Evolutionary conservation across 2,797 vertebrate genomes (phyloP).

Genomic region (Coregonus ussuriensis): DNA sequence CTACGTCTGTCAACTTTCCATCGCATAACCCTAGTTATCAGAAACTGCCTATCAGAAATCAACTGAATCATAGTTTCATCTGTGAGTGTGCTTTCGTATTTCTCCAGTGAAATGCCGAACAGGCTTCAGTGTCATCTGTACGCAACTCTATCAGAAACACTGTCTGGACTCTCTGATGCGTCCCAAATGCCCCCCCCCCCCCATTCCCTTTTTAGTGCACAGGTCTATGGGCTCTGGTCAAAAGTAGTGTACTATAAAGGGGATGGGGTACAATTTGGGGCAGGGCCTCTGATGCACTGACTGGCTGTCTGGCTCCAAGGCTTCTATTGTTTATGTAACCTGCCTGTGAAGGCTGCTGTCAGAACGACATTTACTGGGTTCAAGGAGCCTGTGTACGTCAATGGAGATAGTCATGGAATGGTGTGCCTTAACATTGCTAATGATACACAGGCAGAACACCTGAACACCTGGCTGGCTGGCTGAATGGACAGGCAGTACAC

Average conservation of each 20-base stretch:
- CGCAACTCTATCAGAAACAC: too few species aligned
- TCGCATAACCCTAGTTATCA: too few species aligned
- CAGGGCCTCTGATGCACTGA: neutral
- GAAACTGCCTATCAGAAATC: neutral
- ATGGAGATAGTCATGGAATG: neutral
- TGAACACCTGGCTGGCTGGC: neutral
- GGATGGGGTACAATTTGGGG: too few species aligned
- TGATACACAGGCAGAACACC: neutral
- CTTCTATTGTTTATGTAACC: conserved; percentile 44
- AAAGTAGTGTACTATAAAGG: too few species aligned
- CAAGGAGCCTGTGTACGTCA: conserved; percentile 23
- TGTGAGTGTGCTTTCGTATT: neutral
- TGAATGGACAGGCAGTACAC: too few species aligned
- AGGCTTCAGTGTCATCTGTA: too few species aligned
- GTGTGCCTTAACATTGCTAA: neutral
- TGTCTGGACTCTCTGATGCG: neutral
- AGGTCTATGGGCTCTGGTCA: too few species aligned
- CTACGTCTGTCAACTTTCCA: neutral
- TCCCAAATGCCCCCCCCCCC: too few species aligned
- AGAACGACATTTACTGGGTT: conserved; percentile 9
- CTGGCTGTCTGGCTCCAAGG: conserved; percentile 27
- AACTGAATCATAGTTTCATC: neutral
- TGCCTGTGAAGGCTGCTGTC: conserved; percentile 52
- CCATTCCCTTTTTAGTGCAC: too few species aligned
- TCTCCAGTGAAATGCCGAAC: too few species aligned